Evolutionary conservation across 2,888 invertebrate genomes (phyloP).

Genomic region (Atrina japonica): DNA sequence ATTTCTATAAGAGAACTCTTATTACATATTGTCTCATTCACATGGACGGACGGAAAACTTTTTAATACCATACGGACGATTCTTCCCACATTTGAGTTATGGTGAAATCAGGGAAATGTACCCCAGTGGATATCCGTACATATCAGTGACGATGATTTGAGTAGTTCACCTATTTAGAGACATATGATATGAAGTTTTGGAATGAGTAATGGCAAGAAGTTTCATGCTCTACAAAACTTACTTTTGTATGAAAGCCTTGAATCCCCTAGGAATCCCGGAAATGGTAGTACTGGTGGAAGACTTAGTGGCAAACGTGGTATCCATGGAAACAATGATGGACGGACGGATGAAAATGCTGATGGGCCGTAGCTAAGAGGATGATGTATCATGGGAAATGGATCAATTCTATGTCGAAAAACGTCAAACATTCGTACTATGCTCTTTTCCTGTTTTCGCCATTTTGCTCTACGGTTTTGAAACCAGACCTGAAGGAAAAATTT

Average conservation of each 20-base stretch:
- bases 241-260: slow-evolving; percentile 34
- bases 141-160: no score
- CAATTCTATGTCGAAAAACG: slow-evolving; percentile 59
- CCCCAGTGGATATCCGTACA: no score
- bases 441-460: slow-evolving; percentile 76
- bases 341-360: slow-evolving; percentile 52
- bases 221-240: no score
- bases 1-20: no score
- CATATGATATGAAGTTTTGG: no score
- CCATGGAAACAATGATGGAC: slow-evolving; percentile 65
- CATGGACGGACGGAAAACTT: no score
- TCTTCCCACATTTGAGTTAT: no score
- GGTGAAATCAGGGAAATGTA: no score
- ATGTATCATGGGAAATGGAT: slow-evolving; percentile 48
- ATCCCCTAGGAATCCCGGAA: slow-evolving; percentile 42
- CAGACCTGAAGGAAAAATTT: slow-evolving; percentile 68
- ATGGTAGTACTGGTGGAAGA: slow-evolving; percentile 50
- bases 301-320: slow-evolving; percentile 60
- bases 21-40: no score
- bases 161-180: no score
- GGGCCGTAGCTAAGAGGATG: slow-evolving; percentile 51
- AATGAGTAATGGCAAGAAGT: no score
- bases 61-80: no score
- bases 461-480: slow-evolving; percentile 75
- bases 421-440: slow-evolving; percentile 67